Base-by-base conservation (phyloP, 2,113 vertebrate species). In the Halichoerus grypus region DNA sequence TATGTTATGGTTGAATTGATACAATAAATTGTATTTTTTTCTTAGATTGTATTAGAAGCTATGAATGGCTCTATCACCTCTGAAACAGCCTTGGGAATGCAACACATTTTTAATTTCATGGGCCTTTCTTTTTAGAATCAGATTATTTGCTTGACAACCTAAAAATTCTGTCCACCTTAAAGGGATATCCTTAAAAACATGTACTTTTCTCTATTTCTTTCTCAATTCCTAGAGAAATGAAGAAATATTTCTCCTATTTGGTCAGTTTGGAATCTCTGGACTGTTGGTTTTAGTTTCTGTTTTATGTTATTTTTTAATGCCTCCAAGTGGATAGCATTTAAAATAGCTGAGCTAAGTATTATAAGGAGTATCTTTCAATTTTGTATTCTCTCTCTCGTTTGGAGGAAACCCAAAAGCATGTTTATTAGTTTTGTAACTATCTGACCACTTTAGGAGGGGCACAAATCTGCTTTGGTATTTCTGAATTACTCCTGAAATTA, bases 401-500 rank as follows among this genome's bases (percentile, higher is more conserved):
- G 0, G 91, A 89, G 33, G 3, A 8, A 93, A 63, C 96, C 49
- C 61, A 97, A 83, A 42, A 15, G 5, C 0, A 33, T 65, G 12
- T 4, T 39, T 91, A 49, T 53, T 97, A 81, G 42, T n/a, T 91
- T 93, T 80, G 12, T 51, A 88, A 92, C 31, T 90, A 95, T n/a
- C 0, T 5, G 16, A 46, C 14, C 18, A 74, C 55, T 97, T 91
- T 93, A 88, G 94, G 90, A 97, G 18, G 5, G 26, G 4, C 9
- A 85, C 4, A 91, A 2, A 86, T 36, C 13, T 65, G 9, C 42
- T 79, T 53, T 79, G 24, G 11, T 49, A 4, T 77, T 98, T 96
- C 85, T 95, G 59, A 97, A 95, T 74, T 77, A 93, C 94, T 88
- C 81, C 61, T 88, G 67, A 97, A 96, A 98, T 53, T 97, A 88